Percentiles rank a stretch among this genome's conserved stretches.
Conservation (phyloP, 2,888 invertebrate genomes). For the Drosophila anomalipes region DNA sequence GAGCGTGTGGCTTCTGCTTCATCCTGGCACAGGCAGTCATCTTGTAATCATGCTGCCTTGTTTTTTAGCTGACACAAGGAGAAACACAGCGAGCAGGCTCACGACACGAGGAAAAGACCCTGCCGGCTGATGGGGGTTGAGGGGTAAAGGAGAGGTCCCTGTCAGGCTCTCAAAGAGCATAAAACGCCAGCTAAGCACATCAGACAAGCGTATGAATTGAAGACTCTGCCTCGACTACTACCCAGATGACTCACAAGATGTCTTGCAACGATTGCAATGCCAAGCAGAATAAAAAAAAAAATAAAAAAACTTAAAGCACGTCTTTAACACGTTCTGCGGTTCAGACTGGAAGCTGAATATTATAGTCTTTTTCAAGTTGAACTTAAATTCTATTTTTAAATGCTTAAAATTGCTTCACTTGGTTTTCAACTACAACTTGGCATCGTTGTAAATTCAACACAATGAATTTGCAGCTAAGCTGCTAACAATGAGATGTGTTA, state of each 20-base stretch:
- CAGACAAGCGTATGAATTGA: constrained; percentile 23
- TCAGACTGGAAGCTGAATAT: not conserved
- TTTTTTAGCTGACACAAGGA: constrained; percentile 70
- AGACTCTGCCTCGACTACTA: not conserved
- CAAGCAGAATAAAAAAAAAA: not conserved
- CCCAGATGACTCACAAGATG: constrained; percentile 43
- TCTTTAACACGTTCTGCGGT: constrained; percentile 6
- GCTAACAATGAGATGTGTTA: not conserved
- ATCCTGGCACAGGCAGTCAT: constrained; percentile 30
- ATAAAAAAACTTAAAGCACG: constrained; percentile 7
- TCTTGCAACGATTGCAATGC: constrained; percentile 46
- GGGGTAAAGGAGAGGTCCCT: constrained; percentile 7
- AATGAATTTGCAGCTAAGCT: not conserved
- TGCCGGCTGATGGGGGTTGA: not conserved
- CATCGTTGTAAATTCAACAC: no score
- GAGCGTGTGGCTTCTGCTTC: constrained; percentile 33
- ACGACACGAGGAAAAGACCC: constrained; percentile 7
- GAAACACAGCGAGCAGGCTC: constrained; percentile 37
- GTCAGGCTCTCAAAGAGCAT: constrained; percentile 47
- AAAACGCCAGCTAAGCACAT: constrained; percentile 66
- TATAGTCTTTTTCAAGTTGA: not conserved
- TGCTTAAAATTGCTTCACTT: not conserved
- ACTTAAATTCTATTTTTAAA: not conserved
- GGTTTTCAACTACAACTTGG: not conserved
- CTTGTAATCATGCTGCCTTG: constrained; percentile 62